Percentiles rank a stretch among this genome's conserved stretches.
These are phyloP conservation scores for Bombycilla garrulus DNA, from an alignment of 2,113 vertebrate species.

Conservation along the genomic window DNA sequence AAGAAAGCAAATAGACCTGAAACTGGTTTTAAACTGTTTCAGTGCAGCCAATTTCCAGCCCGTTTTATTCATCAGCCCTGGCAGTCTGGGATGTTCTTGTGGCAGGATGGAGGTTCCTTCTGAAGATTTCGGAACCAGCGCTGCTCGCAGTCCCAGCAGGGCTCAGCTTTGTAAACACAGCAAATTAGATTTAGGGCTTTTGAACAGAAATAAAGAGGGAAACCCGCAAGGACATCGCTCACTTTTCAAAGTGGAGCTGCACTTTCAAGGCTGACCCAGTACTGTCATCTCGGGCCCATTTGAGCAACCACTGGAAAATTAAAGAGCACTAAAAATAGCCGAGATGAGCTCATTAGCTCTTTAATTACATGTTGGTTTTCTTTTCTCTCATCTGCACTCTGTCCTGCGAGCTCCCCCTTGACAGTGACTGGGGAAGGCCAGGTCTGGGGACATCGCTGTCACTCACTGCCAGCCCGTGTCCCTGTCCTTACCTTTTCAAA, in stretches of 20 bases:
- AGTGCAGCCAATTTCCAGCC: neutral
- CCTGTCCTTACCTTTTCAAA: neutral
- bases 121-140: neutral
- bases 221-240: slow-evolving; percentile 37
- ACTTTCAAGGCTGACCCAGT: slow-evolving; percentile 53
- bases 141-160: slow-evolving; percentile 19
- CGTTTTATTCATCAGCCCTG: neutral
- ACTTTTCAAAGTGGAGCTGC: slow-evolving; percentile 39
- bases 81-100: neutral
- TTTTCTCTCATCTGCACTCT: neutral
- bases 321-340: slow-evolving; percentile 50
- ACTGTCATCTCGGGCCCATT: slow-evolving; percentile 22
- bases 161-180: slow-evolving; percentile 44
- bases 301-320: slow-evolving; percentile 55
- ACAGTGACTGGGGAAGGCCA: neutral
- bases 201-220: slow-evolving; percentile 45
- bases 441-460: neutral
- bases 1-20: neutral
- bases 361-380: slow-evolving; percentile 34
- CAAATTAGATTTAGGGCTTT: slow-evolving; percentile 38
- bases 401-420: neutral
- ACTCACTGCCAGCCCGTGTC: neutral
- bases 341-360: slow-evolving; percentile 16
- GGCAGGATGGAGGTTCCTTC: neutral
- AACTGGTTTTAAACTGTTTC: neutral